Evolutionary conservation across 2,113 vertebrate genomes (phyloP).

Genomic region (Pristiophorus japonicus): DNA sequence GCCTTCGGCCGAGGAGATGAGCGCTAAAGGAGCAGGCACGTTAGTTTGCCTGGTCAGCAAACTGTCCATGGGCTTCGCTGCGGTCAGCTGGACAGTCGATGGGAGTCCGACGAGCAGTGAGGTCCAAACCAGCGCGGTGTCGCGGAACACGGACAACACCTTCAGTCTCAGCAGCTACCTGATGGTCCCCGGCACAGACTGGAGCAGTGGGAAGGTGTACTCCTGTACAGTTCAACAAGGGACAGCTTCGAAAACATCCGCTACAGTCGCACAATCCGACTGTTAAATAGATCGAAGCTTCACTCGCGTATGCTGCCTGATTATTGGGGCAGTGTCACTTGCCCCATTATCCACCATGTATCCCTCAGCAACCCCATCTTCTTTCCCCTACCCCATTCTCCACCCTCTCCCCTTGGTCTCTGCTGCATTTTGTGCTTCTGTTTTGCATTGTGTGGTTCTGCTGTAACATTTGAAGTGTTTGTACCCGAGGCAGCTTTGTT

Average conservation of each 20-base stretch:
- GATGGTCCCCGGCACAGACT: conserved; percentile 46
- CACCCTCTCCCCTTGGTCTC: background rate
- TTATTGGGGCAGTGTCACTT: background rate
- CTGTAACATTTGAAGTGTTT: background rate
- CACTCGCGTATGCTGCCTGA: background rate
- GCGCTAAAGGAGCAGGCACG: conserved; percentile 38
- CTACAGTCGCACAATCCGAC: background rate
- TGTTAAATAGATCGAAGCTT: background rate
- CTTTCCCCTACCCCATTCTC: background rate
- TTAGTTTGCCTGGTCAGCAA: conserved; percentile 51
- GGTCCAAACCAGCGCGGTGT: conserved; percentile 49
- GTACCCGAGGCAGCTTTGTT: background rate
- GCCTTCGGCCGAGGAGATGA: background rate
- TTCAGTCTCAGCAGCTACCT: conserved; percentile 54
- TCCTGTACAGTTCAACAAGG: conserved; percentile 18
- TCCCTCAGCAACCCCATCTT: too few relatives aligned
- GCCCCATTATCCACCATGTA: too few relatives aligned
- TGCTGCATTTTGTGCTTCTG: background rate
- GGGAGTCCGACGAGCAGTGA: conserved; percentile 48
- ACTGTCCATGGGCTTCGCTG: conserved; percentile 45
- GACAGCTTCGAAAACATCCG: background rate
- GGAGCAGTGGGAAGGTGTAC: conserved; percentile 42
- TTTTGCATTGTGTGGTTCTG: background rate
- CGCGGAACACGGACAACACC: conserved; percentile 48
- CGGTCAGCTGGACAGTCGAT: conserved; percentile 48